Evolutionary conservation across 2,888 invertebrate species (phyloP).

Genomic region (Melieria picta): DNA sequence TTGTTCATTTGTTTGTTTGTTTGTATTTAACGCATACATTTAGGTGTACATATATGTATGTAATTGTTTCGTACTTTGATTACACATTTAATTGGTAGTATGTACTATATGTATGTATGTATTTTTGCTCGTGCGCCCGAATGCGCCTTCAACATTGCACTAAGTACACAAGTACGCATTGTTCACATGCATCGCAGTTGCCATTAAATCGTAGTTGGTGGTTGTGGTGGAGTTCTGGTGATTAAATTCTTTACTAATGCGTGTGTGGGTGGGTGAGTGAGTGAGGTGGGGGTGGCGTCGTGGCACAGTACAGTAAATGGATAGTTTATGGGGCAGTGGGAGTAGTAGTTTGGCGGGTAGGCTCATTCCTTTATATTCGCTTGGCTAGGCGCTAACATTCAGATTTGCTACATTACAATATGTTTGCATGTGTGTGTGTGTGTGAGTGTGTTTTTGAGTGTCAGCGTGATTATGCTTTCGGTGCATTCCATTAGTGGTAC

Average conservation of each 20-base stretch:
- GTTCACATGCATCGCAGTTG: too few species aligned
- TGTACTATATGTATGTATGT: too few species aligned
- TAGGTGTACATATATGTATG: too few species aligned
- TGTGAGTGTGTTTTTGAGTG: conserved; percentile 1
- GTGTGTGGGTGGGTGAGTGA: conserved; percentile 12
- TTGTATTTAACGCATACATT: too few species aligned
- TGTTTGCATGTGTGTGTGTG: conserved; percentile 16
- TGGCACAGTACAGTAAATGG: conserved; percentile 39
- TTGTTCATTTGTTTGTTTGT: too few species aligned
- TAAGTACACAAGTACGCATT: too few species aligned
- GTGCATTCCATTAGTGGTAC: not conserved
- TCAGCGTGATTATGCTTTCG: conserved; percentile 8
- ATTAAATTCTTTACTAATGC: conserved; percentile 31
- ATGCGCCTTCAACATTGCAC: too few species aligned
- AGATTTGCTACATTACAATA: conserved; percentile 6
- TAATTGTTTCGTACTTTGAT: too few species aligned
- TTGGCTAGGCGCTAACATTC: conserved; percentile 1
- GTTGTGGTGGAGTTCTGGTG: conserved; percentile 26
- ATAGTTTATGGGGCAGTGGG: conserved; percentile 7
- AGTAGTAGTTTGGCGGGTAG: too few species aligned
- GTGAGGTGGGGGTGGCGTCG: conserved; percentile 26
- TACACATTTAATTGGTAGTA: too few species aligned
- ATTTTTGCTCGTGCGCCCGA: too few species aligned
- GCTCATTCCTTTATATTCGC: too few species aligned
- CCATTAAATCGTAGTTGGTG: conserved; percentile 17